Percentiles rank a stretch among this genome's conserved stretches.
Evolutionary conservation across 1,140 invertebrate genomes (phyloP).

Genomic region (Diorhabda sublineata): DNA sequence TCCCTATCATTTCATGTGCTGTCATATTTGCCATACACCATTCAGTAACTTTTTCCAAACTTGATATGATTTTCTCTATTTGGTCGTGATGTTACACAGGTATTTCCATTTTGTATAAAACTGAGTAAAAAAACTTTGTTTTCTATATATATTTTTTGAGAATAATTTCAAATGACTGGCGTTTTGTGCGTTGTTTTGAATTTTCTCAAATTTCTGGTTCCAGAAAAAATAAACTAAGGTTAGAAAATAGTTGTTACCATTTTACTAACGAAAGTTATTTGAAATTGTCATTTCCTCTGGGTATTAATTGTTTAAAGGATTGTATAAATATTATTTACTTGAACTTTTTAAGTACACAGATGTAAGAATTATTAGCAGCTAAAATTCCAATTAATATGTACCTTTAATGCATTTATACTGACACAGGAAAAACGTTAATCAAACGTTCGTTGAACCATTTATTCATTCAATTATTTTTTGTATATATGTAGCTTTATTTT

Average conservation of each 20-base stretch:
- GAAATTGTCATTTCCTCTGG: slow-evolving; percentile 22
- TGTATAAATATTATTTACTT: slow-evolving; percentile 11
- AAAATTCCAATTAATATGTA: slow-evolving; percentile 10
- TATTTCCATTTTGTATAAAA: slow-evolving; percentile 13
- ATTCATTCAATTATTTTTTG: too few species aligned
- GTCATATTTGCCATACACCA: slow-evolving; percentile 22
- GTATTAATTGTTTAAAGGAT: slow-evolving; percentile 29
- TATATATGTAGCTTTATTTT: too few species aligned
- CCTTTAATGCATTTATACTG: neutral
- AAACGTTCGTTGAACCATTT: too few species aligned
- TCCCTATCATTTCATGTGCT: slow-evolving; percentile 22
- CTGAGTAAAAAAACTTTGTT: neutral
- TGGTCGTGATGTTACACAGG: slow-evolving; percentile 1
- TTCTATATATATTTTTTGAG: neutral
- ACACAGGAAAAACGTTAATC: neutral
- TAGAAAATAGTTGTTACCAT: slow-evolving; percentile 15
- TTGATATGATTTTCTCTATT: neutral
- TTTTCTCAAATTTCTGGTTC: neutral
- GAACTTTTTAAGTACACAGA: neutral
- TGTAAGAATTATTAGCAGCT: slow-evolving; percentile 24
- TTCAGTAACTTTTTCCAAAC: slow-evolving; percentile 12
- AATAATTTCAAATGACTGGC: slow-evolving; percentile 20
- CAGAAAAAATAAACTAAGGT: neutral
- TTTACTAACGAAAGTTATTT: slow-evolving; percentile 26
- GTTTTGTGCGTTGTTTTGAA: slow-evolving; percentile 4